Base-by-base conservation (phyloP, 2,888 invertebrate genomes). In the Spilosoma lubricipeda region DNA sequence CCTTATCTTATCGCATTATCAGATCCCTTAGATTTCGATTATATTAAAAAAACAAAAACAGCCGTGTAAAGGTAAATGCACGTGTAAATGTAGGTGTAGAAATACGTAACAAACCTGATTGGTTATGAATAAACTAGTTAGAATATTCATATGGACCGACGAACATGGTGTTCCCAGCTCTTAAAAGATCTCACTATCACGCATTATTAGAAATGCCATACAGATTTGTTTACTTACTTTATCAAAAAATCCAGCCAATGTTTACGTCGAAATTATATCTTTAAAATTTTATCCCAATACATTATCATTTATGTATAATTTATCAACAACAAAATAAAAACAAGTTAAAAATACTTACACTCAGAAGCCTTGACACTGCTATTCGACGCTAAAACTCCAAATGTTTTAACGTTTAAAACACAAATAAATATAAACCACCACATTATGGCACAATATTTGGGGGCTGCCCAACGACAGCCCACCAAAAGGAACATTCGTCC, bases 391-490 rank as follows among this genome's bases (percentile, higher is more conserved):
- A 91, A 85, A 76, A 93, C 94, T 90, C 90, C 93, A 86, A 93
- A 91, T 83, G 93, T 91, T 89, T 94, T 92, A 83, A 91, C 86
- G 86, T 92, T 94, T 79, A 94, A 84, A 87, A 93, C 94, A 95
- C 95, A 94, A 82, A 96, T 87, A 88, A 95, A 90, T 89, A 95
- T 86, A 90, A 94, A 94, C 94, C 94, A 95, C 95, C 95, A 96
- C 96, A 96, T 96, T 89, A 89, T 95, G 92, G 90, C 92, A 94
- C 94, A 90, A 88, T 90, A 93, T 93, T 94, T 93, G 92, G 93
- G 95, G 95, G 95, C 95, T 95, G 95, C 92, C 95, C 90, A 88
- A 87, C 89, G 95, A 95, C 95, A 95, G 95, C 95, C 95, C 95
- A 92, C 94, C 93, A 93, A 95, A 93, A 92, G 88, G 93, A 91